A percentile compares a stretch with the other conserved stretches of the same genome.
These are phyloP conservation scores for Accipiter cooperii DNA, from an alignment of 2,113 vertebrate species.

Conservation along the genomic window DNA sequence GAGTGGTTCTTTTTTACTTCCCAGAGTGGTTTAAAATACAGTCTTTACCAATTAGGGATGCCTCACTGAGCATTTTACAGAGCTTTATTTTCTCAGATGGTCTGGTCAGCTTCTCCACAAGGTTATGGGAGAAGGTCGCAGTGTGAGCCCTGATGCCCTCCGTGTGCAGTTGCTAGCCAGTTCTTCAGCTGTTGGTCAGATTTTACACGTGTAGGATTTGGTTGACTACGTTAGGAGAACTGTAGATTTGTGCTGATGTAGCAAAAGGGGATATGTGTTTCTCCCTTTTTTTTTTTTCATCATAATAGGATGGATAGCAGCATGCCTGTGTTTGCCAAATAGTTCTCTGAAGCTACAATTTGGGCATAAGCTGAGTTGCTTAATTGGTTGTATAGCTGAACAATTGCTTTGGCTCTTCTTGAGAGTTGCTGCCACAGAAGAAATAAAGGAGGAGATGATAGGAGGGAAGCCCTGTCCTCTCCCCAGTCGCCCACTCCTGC, in stretches of 20 bases:
- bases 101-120: background rate
- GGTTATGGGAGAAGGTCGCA: background rate
- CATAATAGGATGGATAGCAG: background rate
- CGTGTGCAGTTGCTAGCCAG: background rate
- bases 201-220: background rate
- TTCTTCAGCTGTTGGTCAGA: background rate
- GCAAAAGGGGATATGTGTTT: background rate
- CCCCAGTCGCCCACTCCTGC: background rate
- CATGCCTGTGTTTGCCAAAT: background rate
- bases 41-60: background rate
- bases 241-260: background rate
- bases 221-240: background rate
- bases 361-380: background rate
- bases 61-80: background rate
- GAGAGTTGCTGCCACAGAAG: background rate
- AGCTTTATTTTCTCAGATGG: slow-evolving; percentile 41
- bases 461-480: background rate
- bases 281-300: background rate
- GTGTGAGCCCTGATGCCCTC: background rate
- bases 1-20: slow-evolving; percentile 7
- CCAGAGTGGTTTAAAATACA: background rate
- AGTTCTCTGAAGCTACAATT: background rate
- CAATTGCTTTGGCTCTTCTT: background rate
- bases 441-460: background rate
- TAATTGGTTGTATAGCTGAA: background rate